phyloP scores from a whole-genome alignment of 2,113 vertebrate species.

The Ammodytes dubius region DNA sequence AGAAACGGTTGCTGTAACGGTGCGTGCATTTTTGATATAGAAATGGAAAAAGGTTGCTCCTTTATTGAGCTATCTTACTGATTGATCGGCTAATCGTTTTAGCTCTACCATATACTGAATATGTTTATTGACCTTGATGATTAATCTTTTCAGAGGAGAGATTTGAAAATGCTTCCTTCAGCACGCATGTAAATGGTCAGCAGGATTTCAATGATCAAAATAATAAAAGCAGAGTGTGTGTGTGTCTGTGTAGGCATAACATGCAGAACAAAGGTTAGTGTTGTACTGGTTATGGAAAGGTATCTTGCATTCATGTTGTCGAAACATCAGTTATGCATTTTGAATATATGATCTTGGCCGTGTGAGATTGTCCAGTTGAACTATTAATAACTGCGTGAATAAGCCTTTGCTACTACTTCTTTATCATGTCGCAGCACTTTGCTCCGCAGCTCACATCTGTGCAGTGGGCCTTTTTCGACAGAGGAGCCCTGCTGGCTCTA shows the following conservation, averaged over 20 bases:
- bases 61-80: not conserved
- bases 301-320: conserved; percentile 29
- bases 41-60: not conserved
- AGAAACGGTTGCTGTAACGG: too few relatives aligned
- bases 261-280: not conserved
- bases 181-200: too few relatives aligned
- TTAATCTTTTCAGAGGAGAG: not conserved
- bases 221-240: not conserved
- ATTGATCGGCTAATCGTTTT: not conserved
- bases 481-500: conserved; percentile 41
- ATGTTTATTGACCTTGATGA: not conserved
- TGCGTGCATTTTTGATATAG: too few relatives aligned
- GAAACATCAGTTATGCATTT: conserved; percentile 49
- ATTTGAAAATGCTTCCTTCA: not conserved
- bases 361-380: conserved; percentile 43
- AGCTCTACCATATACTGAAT: not conserved
- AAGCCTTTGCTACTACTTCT: conserved; percentile 49
- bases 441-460: conserved; percentile 66
- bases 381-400: conserved; percentile 76
- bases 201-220: not conserved
- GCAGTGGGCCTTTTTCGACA: conserved; percentile 32
- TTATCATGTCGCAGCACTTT: conserved; percentile 63
- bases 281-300: conserved; percentile 22
- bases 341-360: conserved; percentile 59
- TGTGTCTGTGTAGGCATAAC: not conserved